A percentile compares a stretch with the other conserved stretches of the same genome.
These are phyloP conservation scores for Chaetorhynchus papuensis DNA, from an alignment of 2,113 vertebrate species.

Conservation along the genomic window DNA sequence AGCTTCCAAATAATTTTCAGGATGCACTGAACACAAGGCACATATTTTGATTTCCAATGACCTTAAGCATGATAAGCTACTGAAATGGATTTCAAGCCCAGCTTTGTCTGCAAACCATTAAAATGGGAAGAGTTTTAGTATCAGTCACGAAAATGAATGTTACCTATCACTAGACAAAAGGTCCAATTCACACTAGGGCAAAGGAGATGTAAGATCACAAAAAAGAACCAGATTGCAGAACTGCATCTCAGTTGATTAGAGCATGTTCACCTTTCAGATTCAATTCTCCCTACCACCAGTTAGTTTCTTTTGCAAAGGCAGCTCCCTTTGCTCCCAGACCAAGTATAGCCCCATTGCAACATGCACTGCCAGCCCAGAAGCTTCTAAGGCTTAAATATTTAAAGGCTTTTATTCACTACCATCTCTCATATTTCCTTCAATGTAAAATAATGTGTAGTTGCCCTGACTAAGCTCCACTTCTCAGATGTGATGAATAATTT, in stretches of 20 bases:
- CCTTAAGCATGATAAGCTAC: neutral
- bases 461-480: neutral
- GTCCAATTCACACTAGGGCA: neutral
- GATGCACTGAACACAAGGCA: neutral
- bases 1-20: neutral
- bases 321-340: neutral
- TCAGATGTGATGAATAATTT: neutral
- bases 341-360: neutral
- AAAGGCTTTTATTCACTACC: neutral
- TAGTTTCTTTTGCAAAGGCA: neutral
- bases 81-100: neutral
- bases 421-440: neutral
- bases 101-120: neutral
- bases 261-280: neutral
- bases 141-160: neutral
- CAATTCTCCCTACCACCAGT: neutral
- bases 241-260: neutral
- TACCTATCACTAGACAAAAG: neutral
- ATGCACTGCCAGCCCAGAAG: neutral
- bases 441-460: neutral
- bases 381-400: neutral
- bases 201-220: neutral
- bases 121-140: neutral
- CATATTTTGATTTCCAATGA: neutral
- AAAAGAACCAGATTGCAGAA: neutral